phyloP scores from a whole-genome alignment of 2,888 invertebrate genomes.

The Drosophila buzzatii region DNA sequence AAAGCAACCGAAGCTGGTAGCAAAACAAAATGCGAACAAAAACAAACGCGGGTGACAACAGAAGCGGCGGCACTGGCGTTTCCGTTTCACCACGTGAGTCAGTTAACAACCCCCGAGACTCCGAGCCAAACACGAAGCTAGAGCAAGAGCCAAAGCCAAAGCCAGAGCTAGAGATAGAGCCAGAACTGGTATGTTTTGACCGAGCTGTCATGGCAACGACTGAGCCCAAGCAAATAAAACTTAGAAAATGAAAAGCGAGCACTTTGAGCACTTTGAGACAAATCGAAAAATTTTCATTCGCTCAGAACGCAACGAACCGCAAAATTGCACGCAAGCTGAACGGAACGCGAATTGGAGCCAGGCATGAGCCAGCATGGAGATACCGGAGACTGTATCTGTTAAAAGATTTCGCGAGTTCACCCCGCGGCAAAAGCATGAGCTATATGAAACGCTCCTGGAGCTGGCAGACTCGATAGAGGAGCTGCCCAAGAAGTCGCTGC shows the following conservation, averaged over 20 bases:
- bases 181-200: slow-evolving; percentile 62
- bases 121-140: slow-evolving; percentile 1
- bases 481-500: slow-evolving; percentile 82
- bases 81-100: slow-evolving; percentile 76
- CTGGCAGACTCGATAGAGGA: slow-evolving; percentile 76
- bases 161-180: neutral
- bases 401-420: slow-evolving; percentile 80
- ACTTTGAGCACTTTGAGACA: slow-evolving; percentile 32
- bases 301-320: slow-evolving; percentile 62
- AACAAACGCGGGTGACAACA: slow-evolving; percentile 66
- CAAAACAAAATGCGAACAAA: slow-evolving; percentile 80
- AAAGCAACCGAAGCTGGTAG: slow-evolving; percentile 58
- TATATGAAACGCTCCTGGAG: slow-evolving; percentile 80
- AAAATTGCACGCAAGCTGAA: slow-evolving; percentile 37
- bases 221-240: slow-evolving; percentile 16
- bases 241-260: slow-evolving; percentile 35
- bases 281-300: slow-evolving; percentile 51
- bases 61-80: slow-evolving; percentile 53
- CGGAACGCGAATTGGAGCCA: slow-evolving; percentile 7
- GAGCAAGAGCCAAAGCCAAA: slow-evolving; percentile 1
- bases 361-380: slow-evolving; percentile 76
- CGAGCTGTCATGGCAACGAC: slow-evolving; percentile 68
- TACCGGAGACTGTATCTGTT: slow-evolving; percentile 81
- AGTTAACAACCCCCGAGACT: slow-evolving; percentile 28
- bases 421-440: slow-evolving; percentile 79